Conservation (phyloP, 2,797 vertebrate species). For the Epinephelus coioides region DNA sequence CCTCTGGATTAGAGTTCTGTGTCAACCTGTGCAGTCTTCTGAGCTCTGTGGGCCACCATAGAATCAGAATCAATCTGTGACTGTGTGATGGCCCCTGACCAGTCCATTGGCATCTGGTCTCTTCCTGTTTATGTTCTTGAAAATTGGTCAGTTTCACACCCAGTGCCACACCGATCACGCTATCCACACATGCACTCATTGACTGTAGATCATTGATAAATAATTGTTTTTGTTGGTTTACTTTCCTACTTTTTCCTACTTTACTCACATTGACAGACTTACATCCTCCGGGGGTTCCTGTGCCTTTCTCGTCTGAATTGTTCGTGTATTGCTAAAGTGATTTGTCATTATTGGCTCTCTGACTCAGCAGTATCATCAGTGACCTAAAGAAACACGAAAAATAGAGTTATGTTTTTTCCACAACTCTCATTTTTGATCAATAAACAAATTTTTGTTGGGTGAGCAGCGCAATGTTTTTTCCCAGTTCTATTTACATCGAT, state of each 20-base stretch:
- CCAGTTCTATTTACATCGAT: constrained; percentile 65
- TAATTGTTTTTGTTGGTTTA: background rate
- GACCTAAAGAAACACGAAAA: constrained; percentile 18
- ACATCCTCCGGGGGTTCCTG: too few relatives aligned
- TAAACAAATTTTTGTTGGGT: constrained; percentile 32
- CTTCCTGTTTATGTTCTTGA: background rate
- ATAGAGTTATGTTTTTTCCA: background rate
- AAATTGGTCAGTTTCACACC: constrained; percentile 20
- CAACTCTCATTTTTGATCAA: constrained; percentile 38
- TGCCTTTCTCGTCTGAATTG: background rate
- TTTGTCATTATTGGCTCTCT: background rate
- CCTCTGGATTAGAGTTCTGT: constrained; percentile 18
- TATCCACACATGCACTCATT: background rate
- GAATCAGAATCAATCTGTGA: constrained; percentile 10
- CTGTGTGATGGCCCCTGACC: constrained; percentile 2
- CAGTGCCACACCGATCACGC: background rate
- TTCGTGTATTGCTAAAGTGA: constrained; percentile 1
- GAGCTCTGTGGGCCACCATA: constrained; percentile 5
- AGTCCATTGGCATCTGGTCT: constrained; percentile 14
- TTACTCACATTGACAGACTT: too few relatives aligned
- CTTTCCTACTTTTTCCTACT: too few relatives aligned
- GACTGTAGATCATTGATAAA: background rate
- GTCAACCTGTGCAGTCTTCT: background rate
- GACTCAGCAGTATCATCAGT: constrained; percentile 30
- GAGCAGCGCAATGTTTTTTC: constrained; percentile 42